Conservation (phyloP, 2,888 invertebrate species). For the Halictus quadricinctus region DNA sequence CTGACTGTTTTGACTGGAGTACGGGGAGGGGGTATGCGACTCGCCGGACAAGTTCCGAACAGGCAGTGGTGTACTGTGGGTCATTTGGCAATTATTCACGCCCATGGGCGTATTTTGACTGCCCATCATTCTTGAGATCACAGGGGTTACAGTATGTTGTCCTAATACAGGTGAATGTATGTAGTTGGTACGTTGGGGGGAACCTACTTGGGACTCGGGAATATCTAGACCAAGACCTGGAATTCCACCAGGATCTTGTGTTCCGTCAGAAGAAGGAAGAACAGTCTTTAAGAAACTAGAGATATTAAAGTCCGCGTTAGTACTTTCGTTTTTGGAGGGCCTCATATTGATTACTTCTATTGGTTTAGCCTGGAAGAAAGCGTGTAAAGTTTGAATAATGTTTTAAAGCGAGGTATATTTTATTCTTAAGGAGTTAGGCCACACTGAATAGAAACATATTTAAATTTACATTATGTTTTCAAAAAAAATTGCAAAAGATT, state of each 20-base stretch:
- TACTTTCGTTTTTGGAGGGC: conserved; percentile 77
- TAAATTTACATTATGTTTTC: too few species aligned
- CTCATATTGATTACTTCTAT: conserved; percentile 86
- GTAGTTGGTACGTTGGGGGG: conserved; percentile 75
- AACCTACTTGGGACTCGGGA: conserved; percentile 69
- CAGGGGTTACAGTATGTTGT: conserved; percentile 72
- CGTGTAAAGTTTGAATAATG: not conserved
- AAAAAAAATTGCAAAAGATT: not conserved
- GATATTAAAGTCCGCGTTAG: conserved; percentile 83
- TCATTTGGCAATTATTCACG: conserved; percentile 74
- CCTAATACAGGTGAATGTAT: conserved; percentile 83
- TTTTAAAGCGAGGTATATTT: conserved; percentile 6
- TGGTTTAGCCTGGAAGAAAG: conserved; percentile 81
- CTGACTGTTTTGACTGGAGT: conserved; percentile 80
- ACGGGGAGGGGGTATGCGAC: conserved; percentile 79
- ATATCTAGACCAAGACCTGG: conserved; percentile 79
- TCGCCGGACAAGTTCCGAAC: conserved; percentile 75
- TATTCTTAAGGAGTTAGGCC: not conserved
- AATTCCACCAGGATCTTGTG: conserved; percentile 73
- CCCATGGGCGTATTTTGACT: conserved; percentile 65
- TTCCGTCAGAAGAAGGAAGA: conserved; percentile 82
- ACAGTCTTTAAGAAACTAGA: conserved; percentile 85
- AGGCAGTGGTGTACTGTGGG: conserved; percentile 78
- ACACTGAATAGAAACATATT: not conserved
- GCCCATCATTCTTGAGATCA: conserved; percentile 70